Evolutionary conservation across 2,113 vertebrate species (phyloP), one percentile per base, ranked within the genome.

Genomic region (Thunnus thynnus): DNA sequence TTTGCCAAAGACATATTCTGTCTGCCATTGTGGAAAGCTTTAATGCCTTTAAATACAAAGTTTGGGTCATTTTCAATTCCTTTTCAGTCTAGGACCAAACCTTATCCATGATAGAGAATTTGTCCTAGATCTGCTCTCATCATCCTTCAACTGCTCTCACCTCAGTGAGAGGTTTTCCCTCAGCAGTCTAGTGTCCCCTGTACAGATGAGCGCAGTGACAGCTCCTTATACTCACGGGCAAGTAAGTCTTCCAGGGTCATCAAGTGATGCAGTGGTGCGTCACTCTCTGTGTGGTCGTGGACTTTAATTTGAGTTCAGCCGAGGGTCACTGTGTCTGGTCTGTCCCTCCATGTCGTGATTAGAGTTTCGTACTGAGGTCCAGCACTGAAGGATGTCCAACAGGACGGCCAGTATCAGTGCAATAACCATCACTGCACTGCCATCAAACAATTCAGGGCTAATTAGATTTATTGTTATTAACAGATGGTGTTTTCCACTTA

Each of bases 241-340:
- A 72, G 41, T 75, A 4, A 64, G 20, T 25, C 32, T 75, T 67
- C 60, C 55, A 63, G 56, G 77, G 72, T 55, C 68, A 73, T 73
- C 74, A 51, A 1, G 41, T 16, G 76, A 46, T 36, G 72, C 71
- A 55, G 62, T 0, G 57, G 22, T 73, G 52, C 41, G 51, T 83
- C 61, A 58, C 36, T 41, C 17, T 60, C 46, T 48, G 58, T 27
- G 71, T 60, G 20, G 27, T 7, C 0, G 27, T 67, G 44, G 78
- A 13, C 69, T 84, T 77, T 72, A 65, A 65, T 82, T 82, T 20
- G 54, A 71, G 79, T 77, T 83, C 80, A 85, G 54, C 58, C 5
- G 47, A 32, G 63, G 80, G 68, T 86, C 83, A 63, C 41, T 4
- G 54, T 55, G 82, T 82, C 79, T 72, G 73, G 48, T 65, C 66